phyloP scores from a whole-genome alignment of 2,797 vertebrate species.

The Coregonus sp. region DNA sequence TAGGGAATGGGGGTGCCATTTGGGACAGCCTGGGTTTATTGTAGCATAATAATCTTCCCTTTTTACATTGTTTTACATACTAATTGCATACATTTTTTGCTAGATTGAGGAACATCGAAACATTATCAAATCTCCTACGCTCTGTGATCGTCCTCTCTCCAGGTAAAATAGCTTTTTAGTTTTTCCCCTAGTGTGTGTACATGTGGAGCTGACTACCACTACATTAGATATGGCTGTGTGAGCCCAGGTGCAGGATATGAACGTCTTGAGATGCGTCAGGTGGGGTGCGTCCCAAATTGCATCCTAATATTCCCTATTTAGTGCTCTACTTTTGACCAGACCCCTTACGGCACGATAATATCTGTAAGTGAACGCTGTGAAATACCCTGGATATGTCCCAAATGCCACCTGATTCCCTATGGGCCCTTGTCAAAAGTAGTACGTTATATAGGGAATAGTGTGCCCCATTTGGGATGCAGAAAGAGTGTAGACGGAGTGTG shows the following conservation, averaged over 20 bases:
- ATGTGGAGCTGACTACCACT: neutral
- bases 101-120: conserved; percentile 90
- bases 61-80: neutral
- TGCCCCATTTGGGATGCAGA: neutral
- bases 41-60: no score
- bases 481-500: neutral
- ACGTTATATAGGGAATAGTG: neutral
- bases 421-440: neutral
- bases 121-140: conserved; percentile 86
- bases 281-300: neutral
- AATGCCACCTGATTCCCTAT: neutral
- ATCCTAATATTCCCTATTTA: neutral
- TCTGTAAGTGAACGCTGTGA: neutral
- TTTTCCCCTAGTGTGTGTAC: neutral
- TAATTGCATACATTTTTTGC: conserved; percentile 8
- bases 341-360: no score
- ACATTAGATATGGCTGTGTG: neutral
- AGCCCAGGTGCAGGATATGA: conserved; percentile 41
- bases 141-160: conserved; percentile 86
- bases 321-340: neutral
- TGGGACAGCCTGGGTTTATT: neutral
- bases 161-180: conserved; percentile 64
- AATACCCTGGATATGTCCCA: no score
- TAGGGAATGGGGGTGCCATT: no score
- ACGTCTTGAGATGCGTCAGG: no score